These are phyloP conservation scores for Cactoblastis cactorum DNA, from an alignment of 2,888 invertebrate species.

Conservation along the genomic window DNA sequence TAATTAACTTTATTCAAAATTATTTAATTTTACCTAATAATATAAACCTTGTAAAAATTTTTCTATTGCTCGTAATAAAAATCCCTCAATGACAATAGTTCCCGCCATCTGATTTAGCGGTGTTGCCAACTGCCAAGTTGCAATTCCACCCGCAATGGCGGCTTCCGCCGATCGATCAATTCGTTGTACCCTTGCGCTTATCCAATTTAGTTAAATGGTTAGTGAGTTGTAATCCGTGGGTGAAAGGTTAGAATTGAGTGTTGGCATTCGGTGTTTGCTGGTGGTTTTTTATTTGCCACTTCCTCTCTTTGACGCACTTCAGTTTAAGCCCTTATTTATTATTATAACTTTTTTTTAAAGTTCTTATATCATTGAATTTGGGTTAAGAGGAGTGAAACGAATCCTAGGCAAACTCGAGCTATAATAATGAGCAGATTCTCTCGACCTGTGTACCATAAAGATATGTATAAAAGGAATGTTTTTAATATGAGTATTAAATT, in stretches of 20 bases:
- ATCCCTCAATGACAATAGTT: neutral
- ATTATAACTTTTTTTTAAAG: neutral
- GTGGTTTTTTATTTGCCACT: slow-evolving; percentile 10
- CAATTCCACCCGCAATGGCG: slow-evolving; percentile 41
- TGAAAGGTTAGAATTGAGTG: slow-evolving; percentile 31
- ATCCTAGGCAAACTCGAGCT: too few relatives aligned
- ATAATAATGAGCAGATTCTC: too few relatives aligned
- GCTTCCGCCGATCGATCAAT: slow-evolving; percentile 68
- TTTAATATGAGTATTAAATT: too few relatives aligned
- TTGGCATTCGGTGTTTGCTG: slow-evolving; percentile 15
- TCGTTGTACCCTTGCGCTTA: slow-evolving; percentile 43
- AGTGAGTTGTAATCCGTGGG: slow-evolving; percentile 43
- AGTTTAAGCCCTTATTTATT: neutral
- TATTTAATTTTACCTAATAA: too few relatives aligned
- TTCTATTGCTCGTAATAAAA: slow-evolving; percentile 16
- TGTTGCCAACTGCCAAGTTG: slow-evolving; percentile 33
- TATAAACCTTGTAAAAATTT: slow-evolving; percentile 15
- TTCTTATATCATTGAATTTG: neutral
- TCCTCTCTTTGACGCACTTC: neutral
- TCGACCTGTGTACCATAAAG: too few relatives aligned
- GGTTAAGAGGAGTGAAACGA: too few relatives aligned
- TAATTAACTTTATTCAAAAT: too few relatives aligned
- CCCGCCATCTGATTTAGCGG: slow-evolving; percentile 12
- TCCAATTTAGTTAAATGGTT: slow-evolving; percentile 61
- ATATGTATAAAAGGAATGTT: too few relatives aligned